A percentile compares a stretch with the other conserved stretches of the same genome.
Evolutionary conservation across 2,888 invertebrate species (phyloP).

Genomic region (Aplocera efformata): DNA sequence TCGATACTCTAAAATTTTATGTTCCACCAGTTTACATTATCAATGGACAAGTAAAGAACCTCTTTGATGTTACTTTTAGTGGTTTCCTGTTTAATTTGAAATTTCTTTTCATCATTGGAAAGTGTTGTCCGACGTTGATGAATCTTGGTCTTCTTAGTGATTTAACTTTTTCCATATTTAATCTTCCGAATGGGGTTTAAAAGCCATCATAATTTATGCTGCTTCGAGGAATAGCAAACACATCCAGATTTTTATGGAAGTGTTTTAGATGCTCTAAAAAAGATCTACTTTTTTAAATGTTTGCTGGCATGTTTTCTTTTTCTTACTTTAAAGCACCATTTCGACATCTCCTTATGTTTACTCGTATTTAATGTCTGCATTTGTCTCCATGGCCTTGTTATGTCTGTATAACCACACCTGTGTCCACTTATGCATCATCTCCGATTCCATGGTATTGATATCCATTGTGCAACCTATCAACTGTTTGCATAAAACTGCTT

Average conservation of each 20-base stretch:
- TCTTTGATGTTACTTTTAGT: conserved; percentile 36
- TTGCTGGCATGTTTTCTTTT: too few species aligned
- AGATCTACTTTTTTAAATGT: too few species aligned
- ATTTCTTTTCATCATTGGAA: conserved; percentile 28
- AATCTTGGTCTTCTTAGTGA: conserved; percentile 11
- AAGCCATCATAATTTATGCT: conserved; percentile 8
- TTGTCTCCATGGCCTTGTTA: not conserved
- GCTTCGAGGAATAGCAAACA: not conserved
- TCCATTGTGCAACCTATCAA: conserved; percentile 4
- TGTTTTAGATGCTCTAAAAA: too few species aligned
- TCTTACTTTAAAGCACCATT: too few species aligned
- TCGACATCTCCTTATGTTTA: too few species aligned
- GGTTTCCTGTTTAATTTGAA: conserved; percentile 36
- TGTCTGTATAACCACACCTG: conserved; percentile 1
- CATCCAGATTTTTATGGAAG: too few species aligned
- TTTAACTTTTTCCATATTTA: conserved; percentile 1
- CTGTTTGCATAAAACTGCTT: conserved; percentile 7
- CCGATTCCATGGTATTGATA: conserved; percentile 1
- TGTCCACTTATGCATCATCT: conserved; percentile 2
- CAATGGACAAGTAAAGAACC: conserved; percentile 27
- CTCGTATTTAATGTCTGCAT: not conserved
- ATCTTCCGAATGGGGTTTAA: conserved; percentile 5
- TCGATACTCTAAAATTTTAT: conserved; percentile 32
- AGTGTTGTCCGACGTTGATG: conserved; percentile 19
- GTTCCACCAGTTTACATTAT: conserved; percentile 30